phyloP scores from a whole-genome alignment of 2,113 vertebrate genomes.

The Pelobates fuscus region DNA sequence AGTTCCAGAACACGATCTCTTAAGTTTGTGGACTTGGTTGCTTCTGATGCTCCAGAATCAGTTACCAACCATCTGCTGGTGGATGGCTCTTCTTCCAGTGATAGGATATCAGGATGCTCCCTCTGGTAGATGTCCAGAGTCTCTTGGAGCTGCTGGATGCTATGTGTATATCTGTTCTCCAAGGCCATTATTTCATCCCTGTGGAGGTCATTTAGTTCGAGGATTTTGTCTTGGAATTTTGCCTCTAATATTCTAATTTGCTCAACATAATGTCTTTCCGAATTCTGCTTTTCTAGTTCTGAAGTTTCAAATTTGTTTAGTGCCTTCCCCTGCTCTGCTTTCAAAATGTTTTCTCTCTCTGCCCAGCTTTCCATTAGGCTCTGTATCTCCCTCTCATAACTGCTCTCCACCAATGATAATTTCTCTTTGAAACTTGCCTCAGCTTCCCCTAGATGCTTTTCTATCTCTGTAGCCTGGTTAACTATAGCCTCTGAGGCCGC shows the following conservation, averaged over 20 bases:
- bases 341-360: conserved; percentile 71
- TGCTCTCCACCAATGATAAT: conserved; percentile 69
- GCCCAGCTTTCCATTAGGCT: conserved; percentile 69
- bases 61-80: conserved; percentile 18
- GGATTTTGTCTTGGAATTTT: conserved; percentile 79
- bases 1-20: conserved; percentile 87
- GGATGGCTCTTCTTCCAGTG: accelerated
- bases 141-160: conserved; percentile 70
- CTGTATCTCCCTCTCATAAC: conserved; percentile 73
- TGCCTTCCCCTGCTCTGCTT: conserved; percentile 70
- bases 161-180: conserved; percentile 76
- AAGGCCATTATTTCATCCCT: conserved; percentile 78
- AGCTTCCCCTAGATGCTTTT: conserved; percentile 69
- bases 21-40: conserved; percentile 72
- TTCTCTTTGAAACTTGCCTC: conserved; percentile 70
- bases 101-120: conserved; percentile 21
- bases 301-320: conserved; percentile 74
- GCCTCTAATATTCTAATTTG: conserved; percentile 81
- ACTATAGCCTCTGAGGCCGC: conserved; percentile 75
- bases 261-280: conserved; percentile 74
- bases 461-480: conserved; percentile 69
- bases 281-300: conserved; percentile 72
- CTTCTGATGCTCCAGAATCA: not conserved
- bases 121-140: conserved; percentile 62
- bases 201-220: conserved; percentile 79